Base-by-base conservation (phyloP, 92 coral and sea anemone genomes). In the Phenganax subtilis region DNA sequence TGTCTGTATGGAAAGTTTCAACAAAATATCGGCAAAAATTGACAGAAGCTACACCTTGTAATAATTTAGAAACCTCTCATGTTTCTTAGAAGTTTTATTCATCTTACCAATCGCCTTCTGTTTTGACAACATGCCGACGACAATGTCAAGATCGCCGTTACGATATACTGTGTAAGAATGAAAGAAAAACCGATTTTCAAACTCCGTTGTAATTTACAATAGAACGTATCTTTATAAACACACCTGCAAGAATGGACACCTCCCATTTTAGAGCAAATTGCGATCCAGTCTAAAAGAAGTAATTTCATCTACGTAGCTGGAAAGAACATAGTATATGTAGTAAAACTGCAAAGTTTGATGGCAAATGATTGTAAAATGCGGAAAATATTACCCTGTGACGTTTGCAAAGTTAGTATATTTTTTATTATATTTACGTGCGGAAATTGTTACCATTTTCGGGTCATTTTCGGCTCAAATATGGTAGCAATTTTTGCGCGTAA, bases 31-130 rank as follows among this genome's bases (percentile, higher is more conserved):
- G 15, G 7, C 3, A 57, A 11, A n/a, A 2, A n/a, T 57, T 57
- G 17, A n/a, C 63, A 57, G 63, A 57, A n/a, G 63, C 17, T 37
- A 37, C 15, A n/a, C 17, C 7, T 2, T 57, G 25, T 5, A 61
- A 7, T 0, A 61, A 61, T 0, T 8, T 17, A 0, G 17, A 61
- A 57, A 57, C 3, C 63, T 17, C 27, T 61, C 14, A 20, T 20
- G 25, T 20, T 20, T 20, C 25, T 20, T 20, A 20, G 25, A 20
- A 20, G 25, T 61, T 61, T 61, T 44, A 8, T 55, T 44, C 9
- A n/a, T 54, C 81, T 59, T 76, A 76, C 81, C 81, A 76, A 64
- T 8, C 81, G 55, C 60, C 81, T 76, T 59, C 47, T 76, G 52
- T 54, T 59, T 76, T 76, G 81, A 6, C 81, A 25, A 44, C 70